A percentile compares a stretch with the other conserved stretches of the same genome.
These are phyloP conservation scores for Monopis laevigella DNA, from an alignment of 2,888 invertebrate genomes.

Conservation along the genomic window DNA sequence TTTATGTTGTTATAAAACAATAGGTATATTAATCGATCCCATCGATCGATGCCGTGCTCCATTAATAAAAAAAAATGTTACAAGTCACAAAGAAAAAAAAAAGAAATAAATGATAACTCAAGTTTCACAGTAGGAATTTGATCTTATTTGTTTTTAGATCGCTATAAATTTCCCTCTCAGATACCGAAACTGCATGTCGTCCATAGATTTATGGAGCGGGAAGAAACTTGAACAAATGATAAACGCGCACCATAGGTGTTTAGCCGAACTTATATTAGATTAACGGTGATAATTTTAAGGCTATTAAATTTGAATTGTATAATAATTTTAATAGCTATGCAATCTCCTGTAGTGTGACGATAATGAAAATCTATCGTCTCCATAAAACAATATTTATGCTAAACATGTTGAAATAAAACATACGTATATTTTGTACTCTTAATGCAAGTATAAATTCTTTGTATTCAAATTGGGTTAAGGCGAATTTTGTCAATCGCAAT, in stretches of 20 bases:
- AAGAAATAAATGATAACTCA: constrained; percentile 3
- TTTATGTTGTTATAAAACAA: too few relatives aligned
- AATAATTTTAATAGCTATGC: too few relatives aligned
- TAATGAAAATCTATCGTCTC: too few relatives aligned
- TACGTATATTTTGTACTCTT: too few relatives aligned
- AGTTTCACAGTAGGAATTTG: constrained; percentile 38
- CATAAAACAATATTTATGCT: too few relatives aligned
- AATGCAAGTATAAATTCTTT: constrained; percentile 17
- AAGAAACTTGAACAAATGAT: constrained; percentile 32
- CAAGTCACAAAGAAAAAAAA: too few relatives aligned
- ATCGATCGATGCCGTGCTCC: too few relatives aligned
- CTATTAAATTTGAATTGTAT: too few relatives aligned
- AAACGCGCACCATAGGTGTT: constrained; percentile 33
- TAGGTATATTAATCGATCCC: too few relatives aligned
- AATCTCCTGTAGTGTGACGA: too few relatives aligned
- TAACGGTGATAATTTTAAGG: constrained; percentile 17
- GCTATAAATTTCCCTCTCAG: constrained; percentile 45
- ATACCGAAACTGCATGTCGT: constrained; percentile 43
- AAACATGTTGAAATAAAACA: too few relatives aligned
- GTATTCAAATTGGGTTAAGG: constrained; percentile 21
- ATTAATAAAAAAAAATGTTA: too few relatives aligned
- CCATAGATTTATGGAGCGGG: constrained; percentile 43
- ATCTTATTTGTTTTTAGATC: constrained; percentile 43
- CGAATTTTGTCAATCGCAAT: constrained; percentile 23
- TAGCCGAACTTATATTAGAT: constrained; percentile 26